Conservation (phyloP, 2,888 invertebrate genomes). For the Zootermopsis nevadensis region DNA sequence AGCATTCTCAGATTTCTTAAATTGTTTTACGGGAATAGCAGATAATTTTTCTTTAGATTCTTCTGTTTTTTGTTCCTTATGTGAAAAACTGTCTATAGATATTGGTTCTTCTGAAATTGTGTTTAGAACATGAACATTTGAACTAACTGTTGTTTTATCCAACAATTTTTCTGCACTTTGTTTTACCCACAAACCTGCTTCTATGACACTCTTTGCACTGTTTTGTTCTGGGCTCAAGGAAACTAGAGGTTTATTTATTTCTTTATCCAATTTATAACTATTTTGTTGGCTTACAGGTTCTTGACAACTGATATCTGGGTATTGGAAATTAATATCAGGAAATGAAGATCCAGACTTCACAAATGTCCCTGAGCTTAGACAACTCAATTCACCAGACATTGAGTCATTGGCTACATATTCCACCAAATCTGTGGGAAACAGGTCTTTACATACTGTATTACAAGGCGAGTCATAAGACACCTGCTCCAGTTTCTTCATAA, state of each 20-base stretch:
- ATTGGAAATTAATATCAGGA: background rate
- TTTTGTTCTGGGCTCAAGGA: background rate
- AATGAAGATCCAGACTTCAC: constrained; percentile 8
- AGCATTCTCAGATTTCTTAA: background rate
- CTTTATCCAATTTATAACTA: background rate
- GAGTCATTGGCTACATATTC: background rate
- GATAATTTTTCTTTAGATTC: background rate
- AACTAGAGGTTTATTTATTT: background rate
- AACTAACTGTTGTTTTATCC: background rate
- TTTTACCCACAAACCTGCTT: constrained; percentile 33
- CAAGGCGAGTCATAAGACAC: background rate
- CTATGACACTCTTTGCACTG: constrained; percentile 37
- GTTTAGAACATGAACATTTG: background rate
- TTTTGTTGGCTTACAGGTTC: background rate
- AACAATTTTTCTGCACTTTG: background rate
- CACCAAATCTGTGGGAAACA: constrained; percentile 6
- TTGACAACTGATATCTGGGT: background rate
- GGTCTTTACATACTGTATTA: background rate
- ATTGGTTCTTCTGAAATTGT: background rate
- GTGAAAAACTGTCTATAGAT: background rate
- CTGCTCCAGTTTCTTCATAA: background rate
- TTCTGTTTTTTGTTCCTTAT: background rate
- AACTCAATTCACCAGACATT: background rate
- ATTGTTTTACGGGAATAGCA: background rate
- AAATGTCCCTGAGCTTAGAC: constrained; percentile 4